Percentiles rank a stretch among this genome's conserved stretches.
phyloP scores from a whole-genome alignment of 2,888 invertebrate genomes.

The Vannuccia rotundouncinata region DNA sequence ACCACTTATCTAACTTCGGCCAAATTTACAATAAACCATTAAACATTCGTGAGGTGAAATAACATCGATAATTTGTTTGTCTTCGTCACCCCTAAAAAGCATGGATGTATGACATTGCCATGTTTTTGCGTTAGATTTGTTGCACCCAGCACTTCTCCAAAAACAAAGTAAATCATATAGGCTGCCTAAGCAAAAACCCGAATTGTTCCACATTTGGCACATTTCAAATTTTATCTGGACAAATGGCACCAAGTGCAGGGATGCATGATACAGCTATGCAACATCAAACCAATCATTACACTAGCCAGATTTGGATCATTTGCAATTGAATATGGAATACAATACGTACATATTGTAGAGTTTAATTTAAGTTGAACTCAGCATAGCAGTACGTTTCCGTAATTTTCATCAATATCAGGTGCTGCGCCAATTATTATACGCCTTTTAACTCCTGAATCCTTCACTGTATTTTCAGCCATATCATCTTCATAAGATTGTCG shows the following conservation, averaged over 20 bases:
- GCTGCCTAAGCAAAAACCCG: background rate
- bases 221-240: background rate
- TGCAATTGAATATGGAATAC: background rate
- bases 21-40: background rate
- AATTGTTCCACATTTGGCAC: background rate
- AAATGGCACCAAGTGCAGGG: background rate
- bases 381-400: constrained; percentile 8
- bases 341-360: too few species aligned
- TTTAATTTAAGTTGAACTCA: constrained; percentile 21
- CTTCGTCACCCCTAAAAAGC: background rate
- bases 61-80: background rate
- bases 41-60: background rate
- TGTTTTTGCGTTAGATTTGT: background rate
- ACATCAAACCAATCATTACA: background rate
- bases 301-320: background rate
- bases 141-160: background rate
- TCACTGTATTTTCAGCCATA: background rate
- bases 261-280: background rate
- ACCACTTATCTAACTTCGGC: background rate
- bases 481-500: constrained; percentile 8
- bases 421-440: constrained; percentile 4
- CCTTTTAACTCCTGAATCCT: constrained; percentile 20
- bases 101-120: background rate
- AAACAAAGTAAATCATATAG: background rate
- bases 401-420: constrained; percentile 10